Evolutionary conservation across 1,140 invertebrate species (phyloP), one percentile per base, ranked within the genome.

Genomic region (Meteorus sp.): DNA sequence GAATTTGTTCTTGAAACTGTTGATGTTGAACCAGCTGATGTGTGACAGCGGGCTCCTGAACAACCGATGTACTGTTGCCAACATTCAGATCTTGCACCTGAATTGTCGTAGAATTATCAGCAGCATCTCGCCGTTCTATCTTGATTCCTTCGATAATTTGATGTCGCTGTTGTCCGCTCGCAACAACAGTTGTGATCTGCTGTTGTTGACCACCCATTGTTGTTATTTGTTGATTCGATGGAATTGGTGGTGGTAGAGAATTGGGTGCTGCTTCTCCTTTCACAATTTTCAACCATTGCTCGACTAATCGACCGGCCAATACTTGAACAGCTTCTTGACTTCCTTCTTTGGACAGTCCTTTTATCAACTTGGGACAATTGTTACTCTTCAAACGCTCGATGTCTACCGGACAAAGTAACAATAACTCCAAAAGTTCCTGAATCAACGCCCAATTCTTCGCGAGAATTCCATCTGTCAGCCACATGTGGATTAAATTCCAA

Each of bases 341-440:
- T 45, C 86, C 87, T 68, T 91, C 88, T 68, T 93, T 94, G 9
- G 92, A 91, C 3, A 97, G 78, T 19, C 88, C 87, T 79, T 97
- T 97, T 17, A 97, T 90, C 31, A 95, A 80, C 79, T 95, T 95
- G 1, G 94, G 93, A 64, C 92, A 90, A 64, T 89, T 91, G 74
- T 97, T 97, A 61, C 91, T 88, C 76, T 95, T 95, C 15, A 98
- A 81, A 37, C 93, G 80, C 65, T 93, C 89, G 20, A 96, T 88
- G 72, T 93, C 92, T 31, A 97, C 91, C 13, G 95, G 95, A 57
- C 93, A 91, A 2, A 89, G 77, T 22, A 92, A 78, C 15, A 96
- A 82, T 2, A 97, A 81, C 70, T 90, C 89, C 25, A 97, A 78
- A 19, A 97, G 82, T 77, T 97, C 94, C 69, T 86, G 82, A 9